Conservation (phyloP, 2,797 vertebrate species). For the Todus mexicanus region DNA sequence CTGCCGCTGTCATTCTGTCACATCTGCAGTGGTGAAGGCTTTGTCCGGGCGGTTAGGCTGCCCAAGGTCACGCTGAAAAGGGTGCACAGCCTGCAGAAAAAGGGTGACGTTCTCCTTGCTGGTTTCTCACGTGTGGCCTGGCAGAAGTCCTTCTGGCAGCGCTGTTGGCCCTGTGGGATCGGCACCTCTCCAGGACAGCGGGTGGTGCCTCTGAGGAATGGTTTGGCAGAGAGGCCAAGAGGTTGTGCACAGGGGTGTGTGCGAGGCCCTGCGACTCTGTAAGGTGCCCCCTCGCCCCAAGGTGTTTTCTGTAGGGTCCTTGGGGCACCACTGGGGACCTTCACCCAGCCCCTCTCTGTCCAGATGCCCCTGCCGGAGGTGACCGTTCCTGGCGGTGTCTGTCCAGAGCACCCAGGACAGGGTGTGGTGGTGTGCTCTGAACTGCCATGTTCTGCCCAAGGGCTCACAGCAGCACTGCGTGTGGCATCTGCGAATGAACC, state of each 20-base stretch:
- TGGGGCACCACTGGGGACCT: not conserved
- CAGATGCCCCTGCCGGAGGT: not conserved
- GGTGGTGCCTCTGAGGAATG: not conserved
- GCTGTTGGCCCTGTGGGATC: not conserved
- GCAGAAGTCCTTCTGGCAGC: not conserved
- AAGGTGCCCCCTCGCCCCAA: not conserved
- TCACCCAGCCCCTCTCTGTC: not conserved
- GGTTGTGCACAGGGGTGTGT: not conserved
- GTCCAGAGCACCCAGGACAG: not conserved
- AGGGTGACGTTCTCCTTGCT: not conserved
- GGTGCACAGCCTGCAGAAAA: not conserved
- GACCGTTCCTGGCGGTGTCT: not conserved
- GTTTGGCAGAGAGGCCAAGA: not conserved
- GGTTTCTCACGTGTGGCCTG: not conserved
- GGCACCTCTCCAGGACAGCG: not conserved
- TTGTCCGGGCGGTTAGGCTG: not conserved
- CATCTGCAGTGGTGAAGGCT: not conserved
- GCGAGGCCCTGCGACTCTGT: not conserved
- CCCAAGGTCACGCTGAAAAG: not conserved
- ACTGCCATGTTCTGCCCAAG: not conserved
- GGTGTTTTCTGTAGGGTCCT: not conserved
- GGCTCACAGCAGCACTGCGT: accelerated
- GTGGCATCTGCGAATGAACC: not conserved
- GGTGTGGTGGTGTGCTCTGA: not conserved
- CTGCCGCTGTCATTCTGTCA: accelerated